Evolutionary conservation across 2,888 invertebrate species (phyloP), one percentile per base, ranked within the genome.

Genomic region (Nemotelus pantherinus): DNA sequence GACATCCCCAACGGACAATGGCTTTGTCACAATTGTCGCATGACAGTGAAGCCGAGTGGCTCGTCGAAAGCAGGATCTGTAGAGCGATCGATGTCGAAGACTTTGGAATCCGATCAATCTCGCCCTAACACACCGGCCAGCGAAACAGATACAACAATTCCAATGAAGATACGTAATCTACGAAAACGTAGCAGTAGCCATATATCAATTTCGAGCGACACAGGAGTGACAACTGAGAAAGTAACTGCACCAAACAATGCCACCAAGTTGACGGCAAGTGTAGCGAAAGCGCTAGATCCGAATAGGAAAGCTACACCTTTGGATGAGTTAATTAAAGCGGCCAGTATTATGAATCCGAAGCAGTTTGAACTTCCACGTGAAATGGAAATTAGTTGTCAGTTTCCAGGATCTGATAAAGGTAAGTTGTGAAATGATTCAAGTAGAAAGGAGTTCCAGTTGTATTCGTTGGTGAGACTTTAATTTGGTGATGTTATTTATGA

Each of bases 1-100:
- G 95, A 97, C 84, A 94, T 97, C 81, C 98, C 98, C 0, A 90
- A 91, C 68, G 97, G 97, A 0, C 93, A 96, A 86, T 98, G 97
- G 97, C 87, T 96, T 80, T 98, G 98, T 84, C 94, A 95, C 82
- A 92, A 93, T 81, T 98, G 98, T 85, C 89, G 85, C 9, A 87
- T 86, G 87, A 84, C 83, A 2, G 81, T 84, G 57, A 86, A 85
- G 76, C 48, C 60, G 41, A 82, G 58, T 58, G 53, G 77, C 44
- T 88, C 79, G 88, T 90, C 81, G 80, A 88, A 80, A 88, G 89
- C 85, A 85, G 88, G 82, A 82, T 88, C 82, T 86, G 85, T 74
- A 83, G 89, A 79, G 86, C 89, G 85, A 82, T 88, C 63, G 82
- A 86, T 41, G 84, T 87, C 80, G 84, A 68, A 81, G 9, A 77